Base-by-base conservation (phyloP, 2,888 invertebrate genomes). In the Coremacera marginata region DNA sequence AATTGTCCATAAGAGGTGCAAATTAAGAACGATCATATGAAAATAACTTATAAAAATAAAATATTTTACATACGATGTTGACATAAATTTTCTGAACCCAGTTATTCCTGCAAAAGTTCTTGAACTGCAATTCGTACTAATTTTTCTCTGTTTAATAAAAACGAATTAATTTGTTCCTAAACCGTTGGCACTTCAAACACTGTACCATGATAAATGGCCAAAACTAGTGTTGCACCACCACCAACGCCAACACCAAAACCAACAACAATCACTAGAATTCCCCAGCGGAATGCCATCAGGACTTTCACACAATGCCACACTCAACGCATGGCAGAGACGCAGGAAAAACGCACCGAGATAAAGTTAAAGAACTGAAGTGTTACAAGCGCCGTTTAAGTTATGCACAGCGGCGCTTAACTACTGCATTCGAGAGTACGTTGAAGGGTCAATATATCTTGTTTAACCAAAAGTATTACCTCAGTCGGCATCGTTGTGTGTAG, bases 361-460 rank as follows among this genome's bases (percentile, higher is more conserved):
- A 60, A 37, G 37, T 37, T 37, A 7, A 37, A 44, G 44, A 44
- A 44, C 37, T 44, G 57, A 85, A 85, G 82, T 81, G 82, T 84
- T 83, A 81, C 81, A 68, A 81, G 84, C 81, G 79, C 79, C 83
- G 78, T 22, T 78, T 79, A 81, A 74, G 71, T 71, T 71, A 71
- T 77, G 51, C 68, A 22, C 60, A 34, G 31, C 51, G 44, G 22
- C 62, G 19, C 62, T 49, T 37, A 37, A 57, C 60, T 37, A 60
- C 71, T 31, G 57, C 60, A 19, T 27, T 4, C 67, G 44, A 49
- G 51, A 81, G 79, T 82, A 71, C 80, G 82, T 81, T 86, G 84
- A 84, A 86, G 84, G 86, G 86, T 85, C 86, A 86, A 85, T 86
- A 86, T 82, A 86, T 85, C 86, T 86, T 84, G 79, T 78, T 78